Evolutionary conservation across 53 echinoderm and acorn worm species (phyloP).

Genomic region (Paelopatides confundens): DNA sequence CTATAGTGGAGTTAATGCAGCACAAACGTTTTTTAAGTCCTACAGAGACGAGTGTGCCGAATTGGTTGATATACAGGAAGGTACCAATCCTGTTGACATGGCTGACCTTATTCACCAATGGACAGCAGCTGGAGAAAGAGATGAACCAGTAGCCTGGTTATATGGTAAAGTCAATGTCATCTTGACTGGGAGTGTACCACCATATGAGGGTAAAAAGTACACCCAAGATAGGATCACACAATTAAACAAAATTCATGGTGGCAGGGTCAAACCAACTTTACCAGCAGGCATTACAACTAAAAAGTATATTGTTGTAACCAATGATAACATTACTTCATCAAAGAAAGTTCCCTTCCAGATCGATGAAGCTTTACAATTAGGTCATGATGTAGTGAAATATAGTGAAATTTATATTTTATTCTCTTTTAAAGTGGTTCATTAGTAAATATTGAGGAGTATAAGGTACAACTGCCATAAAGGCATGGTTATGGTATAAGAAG

Average conservation of each 20-base stretch:
- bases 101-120: neutral
- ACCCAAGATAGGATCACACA: neutral
- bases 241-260: neutral
- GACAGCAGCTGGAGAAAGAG: neutral
- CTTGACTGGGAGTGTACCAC: slow-evolving; percentile 10
- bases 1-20: neutral
- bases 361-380: neutral
- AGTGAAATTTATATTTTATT: neutral
- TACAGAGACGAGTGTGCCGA: neutral
- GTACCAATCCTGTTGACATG: slow-evolving; percentile 3
- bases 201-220: neutral
- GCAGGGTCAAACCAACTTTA: neutral
- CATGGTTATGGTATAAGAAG: neutral
- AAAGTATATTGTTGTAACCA: neutral
- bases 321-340: slow-evolving; percentile 1
- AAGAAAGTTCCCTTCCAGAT: slow-evolving; percentile 15
- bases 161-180: too few species aligned
- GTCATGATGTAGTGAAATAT: slow-evolving; percentile 10
- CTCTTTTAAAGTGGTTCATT: neutral
- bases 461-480: neutral
- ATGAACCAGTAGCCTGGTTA: too few species aligned
- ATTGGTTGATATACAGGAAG: neutral
- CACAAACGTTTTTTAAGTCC: neutral
- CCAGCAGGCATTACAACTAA: neutral
- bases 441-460: too few species aligned